These are phyloP conservation scores for Characodon lateralis DNA, from an alignment of 2,797 vertebrate genomes.

Conservation along the genomic window DNA sequence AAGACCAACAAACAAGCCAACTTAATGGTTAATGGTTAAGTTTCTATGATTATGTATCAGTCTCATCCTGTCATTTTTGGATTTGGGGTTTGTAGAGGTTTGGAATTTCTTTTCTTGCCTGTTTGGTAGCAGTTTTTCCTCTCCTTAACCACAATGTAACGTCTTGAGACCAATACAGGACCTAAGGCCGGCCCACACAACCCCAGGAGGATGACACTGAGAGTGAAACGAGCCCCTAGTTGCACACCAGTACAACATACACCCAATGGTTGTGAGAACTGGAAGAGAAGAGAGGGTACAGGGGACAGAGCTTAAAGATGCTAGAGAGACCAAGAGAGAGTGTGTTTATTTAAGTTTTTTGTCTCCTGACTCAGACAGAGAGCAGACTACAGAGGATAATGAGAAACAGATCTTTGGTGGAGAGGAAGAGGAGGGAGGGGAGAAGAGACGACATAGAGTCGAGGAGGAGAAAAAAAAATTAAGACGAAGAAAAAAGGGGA, in stretches of 20 bases:
- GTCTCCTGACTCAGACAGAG: conserved; percentile 84
- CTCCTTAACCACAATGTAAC: conserved; percentile 32
- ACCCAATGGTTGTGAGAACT: conserved; percentile 73
- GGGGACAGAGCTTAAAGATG: conserved; percentile 13
- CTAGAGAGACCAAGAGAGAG: conserved; percentile 56
- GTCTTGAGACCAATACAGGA: conserved; percentile 53
- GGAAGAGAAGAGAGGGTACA: conserved; percentile 36
- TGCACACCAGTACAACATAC: conserved; percentile 44
- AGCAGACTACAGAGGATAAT: conserved; percentile 84
- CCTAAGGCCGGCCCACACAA: conserved; percentile 56
- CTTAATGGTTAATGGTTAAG: background rate
- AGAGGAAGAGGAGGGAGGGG: conserved; percentile 55
- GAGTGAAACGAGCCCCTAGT: conserved; percentile 53
- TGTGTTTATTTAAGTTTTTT: conserved; percentile 85
- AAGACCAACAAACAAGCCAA: background rate
- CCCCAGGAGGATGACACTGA: conserved; percentile 62
- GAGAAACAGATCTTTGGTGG: conserved; percentile 83
- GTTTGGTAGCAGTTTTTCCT: conserved; percentile 34
- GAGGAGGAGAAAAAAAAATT: conserved; percentile 10
- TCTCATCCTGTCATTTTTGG: background rate
- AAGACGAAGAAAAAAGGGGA: conserved; percentile 41
- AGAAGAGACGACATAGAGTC: conserved; percentile 46
- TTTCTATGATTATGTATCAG: background rate
- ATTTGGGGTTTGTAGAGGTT: background rate
- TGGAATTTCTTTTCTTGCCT: conserved; percentile 12